Percentiles rank a stretch among this genome's conserved stretches.
phyloP scores from a whole-genome alignment of 2,113 vertebrate species.

The Thermophis baileyi region DNA sequence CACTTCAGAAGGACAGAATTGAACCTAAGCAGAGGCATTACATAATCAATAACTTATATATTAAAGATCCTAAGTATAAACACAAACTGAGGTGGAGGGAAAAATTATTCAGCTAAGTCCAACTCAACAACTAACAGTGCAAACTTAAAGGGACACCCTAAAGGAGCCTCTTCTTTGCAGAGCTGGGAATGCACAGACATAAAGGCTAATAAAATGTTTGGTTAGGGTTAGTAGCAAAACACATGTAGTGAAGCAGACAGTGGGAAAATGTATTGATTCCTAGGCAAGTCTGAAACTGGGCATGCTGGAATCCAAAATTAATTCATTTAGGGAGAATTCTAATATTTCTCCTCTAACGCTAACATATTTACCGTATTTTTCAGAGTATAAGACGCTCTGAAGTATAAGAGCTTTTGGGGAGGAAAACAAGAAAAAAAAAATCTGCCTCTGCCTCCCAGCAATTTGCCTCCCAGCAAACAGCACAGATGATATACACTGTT shows the following conservation, averaged over 20 bases:
- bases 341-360: background rate
- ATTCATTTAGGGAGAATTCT: background rate
- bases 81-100: background rate
- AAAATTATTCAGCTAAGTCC: background rate
- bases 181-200: background rate
- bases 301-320: background rate
- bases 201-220: background rate
- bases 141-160: background rate
- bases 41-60: background rate
- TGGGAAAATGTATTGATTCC: background rate
- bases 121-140: background rate
- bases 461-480: no score
- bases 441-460: no score
- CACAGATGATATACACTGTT: no score
- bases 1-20: background rate
- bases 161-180: background rate
- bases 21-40: background rate
- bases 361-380: no score
- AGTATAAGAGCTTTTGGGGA: no score
- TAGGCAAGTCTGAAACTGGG: background rate
- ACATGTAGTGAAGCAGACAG: background rate
- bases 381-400: no score
- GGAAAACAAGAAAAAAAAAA: no score
- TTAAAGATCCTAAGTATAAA: background rate
- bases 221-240: background rate